A percentile compares a stretch with the other conserved stretches of the same genome.
phyloP scores from a whole-genome alignment of 2,797 vertebrate species.

The Rousettus madagascariensis region DNA sequence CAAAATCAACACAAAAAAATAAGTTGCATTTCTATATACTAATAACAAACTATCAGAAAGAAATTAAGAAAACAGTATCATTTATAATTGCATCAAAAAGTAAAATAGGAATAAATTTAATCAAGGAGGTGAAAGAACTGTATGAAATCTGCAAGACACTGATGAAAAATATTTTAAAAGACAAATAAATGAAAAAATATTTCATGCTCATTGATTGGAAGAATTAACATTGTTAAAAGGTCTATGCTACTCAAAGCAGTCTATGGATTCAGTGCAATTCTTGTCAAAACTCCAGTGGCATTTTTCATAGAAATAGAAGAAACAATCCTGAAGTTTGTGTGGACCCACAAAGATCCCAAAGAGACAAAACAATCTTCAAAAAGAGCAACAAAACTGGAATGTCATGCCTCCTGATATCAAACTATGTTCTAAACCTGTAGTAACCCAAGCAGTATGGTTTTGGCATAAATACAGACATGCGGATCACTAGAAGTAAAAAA shows the following conservation, averaged over 20 bases:
- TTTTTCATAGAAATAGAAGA: background rate
- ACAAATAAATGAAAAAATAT: background rate
- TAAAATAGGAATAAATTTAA: background rate
- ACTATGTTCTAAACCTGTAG: background rate
- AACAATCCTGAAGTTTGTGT: background rate
- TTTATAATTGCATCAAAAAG: background rate
- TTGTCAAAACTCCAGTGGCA: background rate
- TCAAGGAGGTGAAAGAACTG: background rate
- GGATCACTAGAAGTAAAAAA: background rate
- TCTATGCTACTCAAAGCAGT: background rate
- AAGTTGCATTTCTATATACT: background rate
- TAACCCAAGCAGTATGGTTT: background rate
- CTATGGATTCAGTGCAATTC: background rate
- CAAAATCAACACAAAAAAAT: background rate
- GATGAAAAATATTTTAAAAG: background rate
- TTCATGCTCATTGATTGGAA: background rate
- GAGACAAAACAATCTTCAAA: background rate
- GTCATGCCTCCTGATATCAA: background rate
- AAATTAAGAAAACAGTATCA: background rate
- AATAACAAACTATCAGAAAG: background rate
- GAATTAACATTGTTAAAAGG: background rate
- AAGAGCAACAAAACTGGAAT: background rate
- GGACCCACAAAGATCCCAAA: background rate
- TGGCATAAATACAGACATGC: background rate
- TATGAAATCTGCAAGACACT: background rate